phyloP scores from a whole-genome alignment of 2,113 vertebrate species.

The Prunella himalayana region DNA sequence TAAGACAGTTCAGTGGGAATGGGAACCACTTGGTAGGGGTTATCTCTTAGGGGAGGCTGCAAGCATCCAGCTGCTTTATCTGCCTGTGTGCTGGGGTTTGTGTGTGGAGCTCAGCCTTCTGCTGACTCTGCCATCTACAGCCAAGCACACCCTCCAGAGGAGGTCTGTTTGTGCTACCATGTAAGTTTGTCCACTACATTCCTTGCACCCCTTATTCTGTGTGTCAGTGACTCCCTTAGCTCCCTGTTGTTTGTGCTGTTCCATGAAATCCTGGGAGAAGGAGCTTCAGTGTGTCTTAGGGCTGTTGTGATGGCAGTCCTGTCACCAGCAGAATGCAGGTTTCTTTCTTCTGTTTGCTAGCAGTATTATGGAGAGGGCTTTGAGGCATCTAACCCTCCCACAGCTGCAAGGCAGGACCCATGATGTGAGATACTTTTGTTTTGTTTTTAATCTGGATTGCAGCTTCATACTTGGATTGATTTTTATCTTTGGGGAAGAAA shows the following conservation, averaged over 20 bases:
- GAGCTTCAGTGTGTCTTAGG: background rate
- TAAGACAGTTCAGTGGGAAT: background rate
- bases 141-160: background rate
- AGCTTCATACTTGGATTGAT: background rate
- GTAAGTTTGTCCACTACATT: background rate
- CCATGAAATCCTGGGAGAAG: background rate
- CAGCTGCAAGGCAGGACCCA: background rate
- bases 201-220: background rate
- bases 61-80: background rate
- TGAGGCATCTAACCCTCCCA: background rate
- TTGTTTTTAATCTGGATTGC: background rate
- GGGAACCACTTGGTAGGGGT: background rate
- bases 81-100: background rate
- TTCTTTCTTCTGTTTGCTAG: background rate
- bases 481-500: conserved; percentile 38
- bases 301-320: background rate
- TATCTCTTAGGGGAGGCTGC: background rate
- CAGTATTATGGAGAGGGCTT: background rate
- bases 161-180: background rate
- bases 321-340: background rate
- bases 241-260: background rate
- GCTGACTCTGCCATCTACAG: background rate
- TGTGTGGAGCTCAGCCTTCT: background rate
- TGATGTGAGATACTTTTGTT: background rate
- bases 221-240: background rate